Base-by-base conservation (phyloP, 92 coral and sea anemone genomes). In the Bergia sp. region DNA sequence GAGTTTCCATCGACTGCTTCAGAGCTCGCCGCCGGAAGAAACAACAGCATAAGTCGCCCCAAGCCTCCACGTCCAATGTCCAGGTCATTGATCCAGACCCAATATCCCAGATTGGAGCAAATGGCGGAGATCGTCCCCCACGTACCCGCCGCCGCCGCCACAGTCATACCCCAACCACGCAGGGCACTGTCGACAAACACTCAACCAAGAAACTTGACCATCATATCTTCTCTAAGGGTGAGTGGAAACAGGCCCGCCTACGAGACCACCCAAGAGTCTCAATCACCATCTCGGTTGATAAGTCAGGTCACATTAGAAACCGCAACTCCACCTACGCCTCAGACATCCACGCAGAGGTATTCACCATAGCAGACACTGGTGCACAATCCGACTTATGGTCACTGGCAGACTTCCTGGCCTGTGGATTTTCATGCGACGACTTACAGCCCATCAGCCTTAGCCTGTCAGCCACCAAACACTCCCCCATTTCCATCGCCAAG, bases 1-100 rank as follows among this genome's bases (percentile, higher is more conserved):
- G 86, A 42, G 66, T 92, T 37, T 92, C 91, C 73, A 92, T 87
- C 81, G 37, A 49, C 72, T 92, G 94, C 82, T 92, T 55, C 64
- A 55, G 64, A 55, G 64, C 64, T 18, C 18, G 64, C 64, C 18
- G 64, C 18, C 18, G 64, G 64, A 55, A 55, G 64, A 55, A 55
- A 55, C 13, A 2, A 55, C 64, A 55, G 64, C 64, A 55, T 20
- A 55, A 55, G 2, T 55, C 18, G 64, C 64, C 64, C 64, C 64
- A 55, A 55, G 18, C 64, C 64, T 13, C 18, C 18, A 55, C 18
- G 64, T 55, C 64, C 64, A 55, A 18, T 55, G 64, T 55, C 64
- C 18, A 55, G 64, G 64, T 18, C 64, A 2, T 55, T 55, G 64
- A 55, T 55, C 64, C 13, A 55, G 64, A 55, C 64, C 64, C 20